A percentile compares a stretch with the other conserved stretches of the same genome.
Conservation (phyloP, 2,797 vertebrate species). For the Gymnothorax reevesii region DNA sequence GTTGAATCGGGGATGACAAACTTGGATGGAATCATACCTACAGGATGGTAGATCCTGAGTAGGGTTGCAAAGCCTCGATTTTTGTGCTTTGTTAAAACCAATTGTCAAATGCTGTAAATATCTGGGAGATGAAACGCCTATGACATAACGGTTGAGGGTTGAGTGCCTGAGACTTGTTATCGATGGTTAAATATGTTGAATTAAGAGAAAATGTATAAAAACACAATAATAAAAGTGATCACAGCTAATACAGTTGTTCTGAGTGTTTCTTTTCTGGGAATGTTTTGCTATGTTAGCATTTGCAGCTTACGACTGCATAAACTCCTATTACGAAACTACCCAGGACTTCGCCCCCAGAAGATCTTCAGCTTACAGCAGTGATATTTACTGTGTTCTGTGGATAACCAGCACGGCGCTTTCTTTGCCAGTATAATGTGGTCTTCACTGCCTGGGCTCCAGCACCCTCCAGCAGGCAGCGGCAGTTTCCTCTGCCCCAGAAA, state of each 20-base stretch:
- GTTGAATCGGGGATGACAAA: background rate
- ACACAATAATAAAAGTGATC: constrained; percentile 74
- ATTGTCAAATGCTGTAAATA: constrained; percentile 71
- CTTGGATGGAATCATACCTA: background rate
- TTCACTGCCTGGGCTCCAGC: background rate
- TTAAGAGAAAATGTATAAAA: constrained; percentile 69
- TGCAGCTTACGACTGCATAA: background rate
- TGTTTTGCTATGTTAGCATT: background rate
- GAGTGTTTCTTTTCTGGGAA: background rate
- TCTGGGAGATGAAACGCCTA: constrained; percentile 65
- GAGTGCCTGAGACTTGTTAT: constrained; percentile 68
- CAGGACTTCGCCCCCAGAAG: background rate
- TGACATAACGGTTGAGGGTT: constrained; percentile 74
- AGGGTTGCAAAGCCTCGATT: background rate
- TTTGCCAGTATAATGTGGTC: background rate
- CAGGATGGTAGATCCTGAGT: background rate
- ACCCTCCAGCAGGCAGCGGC: background rate
- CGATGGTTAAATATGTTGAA: constrained; percentile 72
- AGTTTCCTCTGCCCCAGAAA: background rate
- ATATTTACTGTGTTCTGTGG: background rate
- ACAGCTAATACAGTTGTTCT: constrained; percentile 31
- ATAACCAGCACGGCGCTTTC: background rate
- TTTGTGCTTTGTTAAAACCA: constrained; percentile 69
- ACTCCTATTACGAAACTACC: background rate
- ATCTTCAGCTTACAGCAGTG: background rate